These are phyloP conservation scores for Oryctes rhinoceros DNA, from an alignment of 1,140 invertebrate genomes.

Conservation along the genomic window DNA sequence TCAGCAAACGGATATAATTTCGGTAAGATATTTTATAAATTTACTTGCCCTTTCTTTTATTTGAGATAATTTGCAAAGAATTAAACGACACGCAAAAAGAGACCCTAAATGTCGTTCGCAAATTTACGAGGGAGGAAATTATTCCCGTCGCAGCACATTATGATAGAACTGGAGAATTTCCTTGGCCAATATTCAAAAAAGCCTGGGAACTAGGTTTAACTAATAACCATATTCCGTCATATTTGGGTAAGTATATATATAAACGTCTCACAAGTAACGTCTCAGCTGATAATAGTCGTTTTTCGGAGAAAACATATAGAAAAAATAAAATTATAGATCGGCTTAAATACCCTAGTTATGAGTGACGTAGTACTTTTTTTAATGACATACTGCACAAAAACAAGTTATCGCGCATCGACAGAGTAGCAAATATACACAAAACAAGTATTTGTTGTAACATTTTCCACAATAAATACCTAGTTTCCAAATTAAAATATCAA, in stretches of 20 bases:
- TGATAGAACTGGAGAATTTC: constrained; percentile 91
- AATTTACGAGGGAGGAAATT: constrained; percentile 92
- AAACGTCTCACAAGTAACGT: neutral
- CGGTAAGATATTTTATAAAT: neutral
- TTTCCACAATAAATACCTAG: no score
- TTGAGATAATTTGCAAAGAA: constrained; percentile 59
- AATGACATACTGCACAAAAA: no score
- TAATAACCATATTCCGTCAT: constrained; percentile 83
- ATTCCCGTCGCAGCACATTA: constrained; percentile 87
- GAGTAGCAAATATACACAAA: no score
- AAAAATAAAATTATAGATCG: no score
- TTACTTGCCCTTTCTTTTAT: neutral
- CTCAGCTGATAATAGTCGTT: no score
- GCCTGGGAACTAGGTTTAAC: constrained; percentile 88
- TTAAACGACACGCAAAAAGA: constrained; percentile 81
- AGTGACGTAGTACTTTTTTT: no score
- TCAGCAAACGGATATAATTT: neutral
- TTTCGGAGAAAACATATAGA: no score
- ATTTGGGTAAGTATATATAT: constrained; percentile 64
- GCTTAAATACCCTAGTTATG: no score
- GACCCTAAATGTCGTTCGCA: constrained; percentile 84
- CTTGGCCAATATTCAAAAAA: constrained; percentile 93
- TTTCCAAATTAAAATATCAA: no score
- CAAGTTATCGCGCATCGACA: no score
- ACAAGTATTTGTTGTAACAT: no score